These are phyloP conservation scores for Machimus atricapillus DNA, from an alignment of 2,888 invertebrate species.

Conservation along the genomic window DNA sequence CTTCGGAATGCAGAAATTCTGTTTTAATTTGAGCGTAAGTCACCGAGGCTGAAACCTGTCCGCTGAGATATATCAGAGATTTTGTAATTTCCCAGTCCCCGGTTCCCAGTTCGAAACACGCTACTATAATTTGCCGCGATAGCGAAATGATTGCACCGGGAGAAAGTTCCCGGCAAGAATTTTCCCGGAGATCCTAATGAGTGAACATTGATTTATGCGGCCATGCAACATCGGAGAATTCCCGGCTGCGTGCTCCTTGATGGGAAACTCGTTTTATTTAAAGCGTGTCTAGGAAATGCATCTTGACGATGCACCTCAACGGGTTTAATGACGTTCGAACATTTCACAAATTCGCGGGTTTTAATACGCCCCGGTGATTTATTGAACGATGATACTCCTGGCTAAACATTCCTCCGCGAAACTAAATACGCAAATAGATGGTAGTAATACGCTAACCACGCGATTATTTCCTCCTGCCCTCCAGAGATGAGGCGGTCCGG, in stretches of 20 bases:
- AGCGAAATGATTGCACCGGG: background rate
- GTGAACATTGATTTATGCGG: slow-evolving; percentile 20
- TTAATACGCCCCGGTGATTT: slow-evolving; percentile 6
- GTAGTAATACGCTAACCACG: background rate
- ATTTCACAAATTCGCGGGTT: slow-evolving; percentile 11
- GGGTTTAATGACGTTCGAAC: background rate
- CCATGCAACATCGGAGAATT: background rate
- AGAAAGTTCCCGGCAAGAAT: background rate
- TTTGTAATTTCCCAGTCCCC: background rate
- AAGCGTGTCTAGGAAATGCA: background rate
- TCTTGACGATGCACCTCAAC: background rate
- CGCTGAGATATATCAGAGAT: background rate
- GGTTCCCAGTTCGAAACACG: background rate
- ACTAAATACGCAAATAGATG: slow-evolving; percentile 4
- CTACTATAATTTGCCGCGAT: background rate
- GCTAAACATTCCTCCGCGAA: background rate
- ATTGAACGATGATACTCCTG: background rate
- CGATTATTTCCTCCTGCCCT: background rate
- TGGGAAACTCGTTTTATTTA: background rate
- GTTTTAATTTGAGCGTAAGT: background rate
- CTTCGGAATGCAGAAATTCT: background rate
- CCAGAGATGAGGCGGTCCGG: background rate
- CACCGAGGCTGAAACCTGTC: background rate
- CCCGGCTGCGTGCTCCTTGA: background rate
- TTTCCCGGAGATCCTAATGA: background rate